Evolutionary conservation across 1,140 invertebrate genomes (phyloP), one percentile per base, ranked within the genome.

Genomic region (Lepidotrigona ventralis): DNA sequence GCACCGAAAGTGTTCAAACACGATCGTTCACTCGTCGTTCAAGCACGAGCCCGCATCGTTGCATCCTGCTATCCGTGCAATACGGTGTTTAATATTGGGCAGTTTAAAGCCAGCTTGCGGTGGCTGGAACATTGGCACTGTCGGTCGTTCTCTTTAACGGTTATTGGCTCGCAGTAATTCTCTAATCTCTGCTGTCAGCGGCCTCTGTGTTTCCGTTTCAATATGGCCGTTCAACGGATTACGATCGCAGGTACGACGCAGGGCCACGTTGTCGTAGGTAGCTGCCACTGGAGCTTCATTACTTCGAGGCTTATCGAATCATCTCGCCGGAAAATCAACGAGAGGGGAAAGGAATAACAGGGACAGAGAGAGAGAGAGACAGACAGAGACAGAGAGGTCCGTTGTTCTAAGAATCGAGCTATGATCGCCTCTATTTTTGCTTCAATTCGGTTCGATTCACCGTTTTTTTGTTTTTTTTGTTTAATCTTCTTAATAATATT

Each of bases 91-190:
- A 91, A 92, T 92, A 92, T 91, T 88, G 86, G 86, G 83, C 88
- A 85, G 88, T 91, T 90, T 88, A 84, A 91, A 91, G 91, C 88
- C 89, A 91, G 90, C 91, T 91, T 89, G 88, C 81, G 90, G 86
- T 87, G 75, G 81, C 84, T n/a, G 84, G 85, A 86, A 88, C 88
- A 90, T 86, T 90, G 87, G 87, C 87, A 90, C 83, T 88, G 89
- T 89, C 89, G 91, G 91, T 93, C 92, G 92, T 93, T 93, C 92
- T 91, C 92, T 93, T 93, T 93, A 93, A 93, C 90, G 90, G 91
- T 93, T 93, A 93, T 93, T 93, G 92, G 91, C 88, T 90, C 79
- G 86, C 89, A 89, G 91, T 92, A 93, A 93, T 93, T 93, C 90
- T 93, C 91, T 93, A 93, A 93, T 93, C 92, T 92, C 90, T 90